Evolutionary conservation across 30 jellyfish, hydroid and myxozoan species (phyloP).

Genomic region (Aurelia coerulea): DNA sequence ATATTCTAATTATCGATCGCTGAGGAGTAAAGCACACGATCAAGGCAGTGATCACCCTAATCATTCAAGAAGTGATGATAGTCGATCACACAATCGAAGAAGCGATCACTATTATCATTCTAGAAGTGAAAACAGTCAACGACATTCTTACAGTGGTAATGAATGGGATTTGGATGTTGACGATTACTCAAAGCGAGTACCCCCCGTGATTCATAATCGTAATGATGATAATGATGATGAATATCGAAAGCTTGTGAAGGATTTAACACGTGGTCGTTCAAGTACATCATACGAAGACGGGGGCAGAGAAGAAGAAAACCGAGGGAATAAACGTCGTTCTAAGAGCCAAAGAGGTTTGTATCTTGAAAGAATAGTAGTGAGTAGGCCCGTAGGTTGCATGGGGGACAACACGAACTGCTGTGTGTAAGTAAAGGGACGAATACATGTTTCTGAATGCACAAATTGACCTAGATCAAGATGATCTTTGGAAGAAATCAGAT

Average conservation of each 20-base stretch:
- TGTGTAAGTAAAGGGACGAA: too few relatives aligned
- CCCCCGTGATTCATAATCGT: background rate
- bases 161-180: constrained; percentile 54
- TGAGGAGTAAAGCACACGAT: background rate
- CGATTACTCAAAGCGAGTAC: background rate
- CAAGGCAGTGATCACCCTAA: background rate
- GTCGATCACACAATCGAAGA: background rate
- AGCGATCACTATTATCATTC: background rate
- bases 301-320: too few relatives aligned
- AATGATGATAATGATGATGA: constrained; percentile 46
- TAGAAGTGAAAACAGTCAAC: background rate
- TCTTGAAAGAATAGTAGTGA: too few relatives aligned
- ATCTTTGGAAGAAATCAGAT: too few relatives aligned
- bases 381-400: too few relatives aligned
- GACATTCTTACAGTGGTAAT: background rate
- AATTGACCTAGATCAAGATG: too few relatives aligned
- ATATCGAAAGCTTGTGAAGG: constrained; percentile 24
- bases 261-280: constrained; percentile 54
- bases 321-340: constrained; percentile 20
- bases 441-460: too few relatives aligned
- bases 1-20: background rate
- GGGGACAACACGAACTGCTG: too few relatives aligned
- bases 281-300: constrained; percentile 9
- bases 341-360: constrained; percentile 48
- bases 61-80: background rate